Evolutionary conservation across 1,140 invertebrate genomes (phyloP).

Genomic region (Tetramorium parvispinum): DNA sequence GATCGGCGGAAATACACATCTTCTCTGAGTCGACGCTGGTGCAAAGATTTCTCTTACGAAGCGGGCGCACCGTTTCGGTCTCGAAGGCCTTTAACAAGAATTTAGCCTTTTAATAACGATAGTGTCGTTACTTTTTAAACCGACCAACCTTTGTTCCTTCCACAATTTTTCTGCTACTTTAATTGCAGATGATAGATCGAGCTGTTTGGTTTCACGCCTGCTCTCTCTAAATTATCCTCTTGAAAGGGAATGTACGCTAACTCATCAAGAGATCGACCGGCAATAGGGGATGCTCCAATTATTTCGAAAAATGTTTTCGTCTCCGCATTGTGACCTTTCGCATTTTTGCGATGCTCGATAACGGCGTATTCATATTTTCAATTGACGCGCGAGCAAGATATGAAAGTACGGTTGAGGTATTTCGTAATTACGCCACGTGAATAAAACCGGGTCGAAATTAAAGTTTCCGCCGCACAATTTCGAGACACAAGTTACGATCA

Average conservation of each 20-base stretch:
- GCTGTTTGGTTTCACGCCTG: not conserved
- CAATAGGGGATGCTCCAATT: not conserved
- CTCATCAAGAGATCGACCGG: not conserved
- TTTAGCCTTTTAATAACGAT: not conserved
- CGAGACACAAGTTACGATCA: not conserved
- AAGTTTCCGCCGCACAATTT: not conserved
- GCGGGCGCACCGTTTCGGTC: not conserved
- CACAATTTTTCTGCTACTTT: not conserved
- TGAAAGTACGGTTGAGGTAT: not conserved
- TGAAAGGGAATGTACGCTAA: not conserved
- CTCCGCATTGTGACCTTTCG: not conserved
- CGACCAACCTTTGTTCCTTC: not conserved
- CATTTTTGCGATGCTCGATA: slow-evolving; percentile 7
- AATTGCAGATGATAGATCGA: not conserved
- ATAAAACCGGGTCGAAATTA: not conserved
- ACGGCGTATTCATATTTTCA: slow-evolving; percentile 1
- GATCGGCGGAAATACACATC: slow-evolving; percentile 25
- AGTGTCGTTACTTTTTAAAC: not conserved
- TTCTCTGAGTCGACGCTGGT: not conserved
- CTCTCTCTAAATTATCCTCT: not conserved
- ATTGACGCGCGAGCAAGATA: not conserved
- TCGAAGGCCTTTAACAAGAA: not conserved
- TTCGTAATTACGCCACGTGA: not conserved
- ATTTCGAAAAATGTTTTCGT: not conserved
- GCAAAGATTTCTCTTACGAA: not conserved